Evolutionary conservation across 2,888 invertebrate genomes (phyloP).

Genomic region (Hydroisotoma schaefferi): DNA sequence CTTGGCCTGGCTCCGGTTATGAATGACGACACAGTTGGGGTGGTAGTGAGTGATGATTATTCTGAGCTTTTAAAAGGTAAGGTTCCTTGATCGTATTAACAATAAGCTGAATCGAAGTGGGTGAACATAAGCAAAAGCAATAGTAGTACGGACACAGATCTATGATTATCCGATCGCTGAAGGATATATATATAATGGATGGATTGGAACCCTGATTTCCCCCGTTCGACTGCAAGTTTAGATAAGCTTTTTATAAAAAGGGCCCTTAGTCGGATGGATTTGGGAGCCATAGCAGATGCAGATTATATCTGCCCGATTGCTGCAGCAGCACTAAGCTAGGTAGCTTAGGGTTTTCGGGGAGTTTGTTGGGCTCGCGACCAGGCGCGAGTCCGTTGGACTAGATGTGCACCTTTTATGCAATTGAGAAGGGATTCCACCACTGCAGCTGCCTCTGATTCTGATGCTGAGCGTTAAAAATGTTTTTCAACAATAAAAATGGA

Average conservation of each 20-base stretch:
- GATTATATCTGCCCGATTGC: too few relatives aligned
- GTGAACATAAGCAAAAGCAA: too few relatives aligned
- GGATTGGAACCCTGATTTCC: background rate
- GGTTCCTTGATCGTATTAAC: background rate
- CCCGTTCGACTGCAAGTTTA: background rate
- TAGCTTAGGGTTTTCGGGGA: background rate
- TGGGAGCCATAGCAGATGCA: too few relatives aligned
- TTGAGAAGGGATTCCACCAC: slow-evolving; percentile 11
- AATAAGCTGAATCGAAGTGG: background rate
- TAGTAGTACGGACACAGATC: too few relatives aligned
- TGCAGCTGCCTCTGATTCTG: slow-evolving; percentile 1
- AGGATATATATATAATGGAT: too few relatives aligned
- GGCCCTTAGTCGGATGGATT: too few relatives aligned
- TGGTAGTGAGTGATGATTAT: slow-evolving; percentile 3
- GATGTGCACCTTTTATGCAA: slow-evolving; percentile 40
- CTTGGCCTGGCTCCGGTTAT: slow-evolving; percentile 1
- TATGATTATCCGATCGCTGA: too few relatives aligned
- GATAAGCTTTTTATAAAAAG: too few relatives aligned
- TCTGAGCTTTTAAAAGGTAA: slow-evolving; percentile 3
- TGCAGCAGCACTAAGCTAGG: background rate
- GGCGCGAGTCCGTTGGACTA: slow-evolving; percentile 40
- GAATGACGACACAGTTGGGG: slow-evolving; percentile 7
- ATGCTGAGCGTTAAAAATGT: slow-evolving; percentile 6
- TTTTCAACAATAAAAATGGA: slow-evolving; percentile 4
- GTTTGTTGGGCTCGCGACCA: slow-evolving; percentile 43